phyloP scores from a whole-genome alignment of 2,888 invertebrate genomes.

The Cephalotes varians region DNA sequence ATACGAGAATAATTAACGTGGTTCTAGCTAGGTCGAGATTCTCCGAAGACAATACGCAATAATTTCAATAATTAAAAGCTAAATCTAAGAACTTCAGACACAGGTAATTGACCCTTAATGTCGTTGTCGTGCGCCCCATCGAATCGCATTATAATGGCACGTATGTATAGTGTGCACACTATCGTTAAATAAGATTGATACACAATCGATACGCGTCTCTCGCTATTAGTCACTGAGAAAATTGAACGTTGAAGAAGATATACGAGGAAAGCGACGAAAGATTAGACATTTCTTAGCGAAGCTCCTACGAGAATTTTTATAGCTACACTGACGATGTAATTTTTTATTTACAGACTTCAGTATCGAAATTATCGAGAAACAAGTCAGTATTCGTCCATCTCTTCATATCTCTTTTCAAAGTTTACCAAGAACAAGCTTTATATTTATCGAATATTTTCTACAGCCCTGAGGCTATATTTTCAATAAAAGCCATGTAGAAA shows the following conservation, averaged over 20 bases:
- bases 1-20: neutral
- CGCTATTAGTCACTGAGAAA: neutral
- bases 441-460: constrained; percentile 18
- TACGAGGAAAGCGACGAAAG: neutral
- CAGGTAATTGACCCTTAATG: constrained; percentile 17
- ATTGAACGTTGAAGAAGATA: constrained; percentile 26
- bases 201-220: neutral
- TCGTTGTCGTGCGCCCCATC: neutral
- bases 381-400: neutral
- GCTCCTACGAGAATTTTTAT: constrained; percentile 17
- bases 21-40: neutral
- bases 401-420: constrained; percentile 1
- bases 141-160: constrained; percentile 21
- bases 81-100: neutral
- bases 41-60: neutral
- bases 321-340: neutral
- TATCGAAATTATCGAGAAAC: constrained; percentile 29
- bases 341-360: constrained; percentile 2
- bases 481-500: constrained; percentile 20
- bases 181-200: constrained; percentile 35
- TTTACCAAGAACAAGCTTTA: constrained; percentile 10
- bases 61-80: constrained; percentile 25
- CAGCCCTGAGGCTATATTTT: neutral
- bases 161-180: too few relatives aligned
- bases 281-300: constrained; percentile 16